Evolutionary conservation across 2,888 invertebrate species (phyloP).

Genomic region (Heteropelma amictum): DNA sequence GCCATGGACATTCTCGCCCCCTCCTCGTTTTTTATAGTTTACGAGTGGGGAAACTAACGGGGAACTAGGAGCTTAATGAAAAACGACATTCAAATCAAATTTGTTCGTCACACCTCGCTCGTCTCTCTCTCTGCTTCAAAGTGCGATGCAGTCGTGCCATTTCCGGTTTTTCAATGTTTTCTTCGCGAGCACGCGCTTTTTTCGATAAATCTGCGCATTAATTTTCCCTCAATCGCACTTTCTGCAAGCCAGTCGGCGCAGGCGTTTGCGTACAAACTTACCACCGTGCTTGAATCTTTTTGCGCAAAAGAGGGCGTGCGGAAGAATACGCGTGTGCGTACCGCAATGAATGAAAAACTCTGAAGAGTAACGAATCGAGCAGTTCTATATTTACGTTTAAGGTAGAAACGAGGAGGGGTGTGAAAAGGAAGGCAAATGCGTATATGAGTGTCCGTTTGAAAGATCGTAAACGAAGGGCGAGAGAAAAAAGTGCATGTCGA

Average conservation of each 20-base stretch:
- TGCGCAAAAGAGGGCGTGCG: no score
- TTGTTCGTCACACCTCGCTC: no score
- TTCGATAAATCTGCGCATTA: no score
- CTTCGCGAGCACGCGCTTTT: no score
- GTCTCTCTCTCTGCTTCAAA: no score
- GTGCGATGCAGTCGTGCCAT: no score
- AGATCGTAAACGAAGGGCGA: not conserved
- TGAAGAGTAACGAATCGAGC: constrained; percentile 18
- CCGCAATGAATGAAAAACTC: not conserved
- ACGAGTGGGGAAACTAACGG: no score
- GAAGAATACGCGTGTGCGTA: not conserved
- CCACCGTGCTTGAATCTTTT: not conserved
- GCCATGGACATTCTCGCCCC: not conserved
- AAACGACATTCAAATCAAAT: no score
- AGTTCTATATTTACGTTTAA: not conserved
- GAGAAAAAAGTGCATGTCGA: no score
- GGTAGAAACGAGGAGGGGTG: constrained; percentile 7
- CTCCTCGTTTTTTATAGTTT: not conserved
- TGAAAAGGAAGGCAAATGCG: not conserved
- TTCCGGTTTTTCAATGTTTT: no score
- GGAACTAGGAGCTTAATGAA: no score
- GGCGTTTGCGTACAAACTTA: constrained; percentile 25
- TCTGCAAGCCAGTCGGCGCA: constrained; percentile 5
- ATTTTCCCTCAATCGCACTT: no score
- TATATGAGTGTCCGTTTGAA: not conserved